Percentiles rank a stretch among this genome's conserved stretches.
phyloP scores from a whole-genome alignment of 2,797 vertebrate genomes.

The Lepus townsendii region DNA sequence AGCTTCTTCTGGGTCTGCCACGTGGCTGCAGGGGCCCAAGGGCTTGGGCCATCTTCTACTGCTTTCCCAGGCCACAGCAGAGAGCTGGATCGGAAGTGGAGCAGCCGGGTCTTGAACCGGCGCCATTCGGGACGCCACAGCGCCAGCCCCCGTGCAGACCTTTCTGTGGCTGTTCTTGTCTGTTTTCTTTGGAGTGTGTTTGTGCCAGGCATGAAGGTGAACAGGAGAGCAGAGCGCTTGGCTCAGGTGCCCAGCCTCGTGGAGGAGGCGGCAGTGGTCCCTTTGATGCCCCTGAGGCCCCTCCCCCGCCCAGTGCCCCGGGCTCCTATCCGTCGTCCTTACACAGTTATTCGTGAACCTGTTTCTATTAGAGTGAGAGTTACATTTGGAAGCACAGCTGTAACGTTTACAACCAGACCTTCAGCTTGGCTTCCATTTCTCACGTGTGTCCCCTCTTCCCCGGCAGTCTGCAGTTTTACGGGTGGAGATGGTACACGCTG shows the following conservation, averaged over 20 bases:
- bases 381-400: neutral
- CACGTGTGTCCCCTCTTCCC: too few relatives aligned
- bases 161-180: neutral
- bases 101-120: too few relatives aligned
- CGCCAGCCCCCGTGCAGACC: too few relatives aligned
- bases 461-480: too few relatives aligned
- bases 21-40: too few relatives aligned
- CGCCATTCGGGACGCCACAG: too few relatives aligned
- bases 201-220: neutral
- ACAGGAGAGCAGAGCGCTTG: neutral
- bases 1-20: too few relatives aligned
- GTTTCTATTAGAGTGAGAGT: neutral
- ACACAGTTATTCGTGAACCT: neutral
- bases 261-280: neutral
- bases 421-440: slow-evolving; percentile 13
- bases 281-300: neutral
- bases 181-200: neutral
- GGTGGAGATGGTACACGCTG: neutral
- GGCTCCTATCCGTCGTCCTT: neutral
- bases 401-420: neutral
- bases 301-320: too few relatives aligned
- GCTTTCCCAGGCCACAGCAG: too few relatives aligned
- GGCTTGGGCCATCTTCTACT: too few relatives aligned
- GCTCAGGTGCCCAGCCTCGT: neutral
- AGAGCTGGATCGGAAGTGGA: too few relatives aligned